Conservation (phyloP, 2,888 invertebrate species). For the Melikaiella ostensackeni region DNA sequence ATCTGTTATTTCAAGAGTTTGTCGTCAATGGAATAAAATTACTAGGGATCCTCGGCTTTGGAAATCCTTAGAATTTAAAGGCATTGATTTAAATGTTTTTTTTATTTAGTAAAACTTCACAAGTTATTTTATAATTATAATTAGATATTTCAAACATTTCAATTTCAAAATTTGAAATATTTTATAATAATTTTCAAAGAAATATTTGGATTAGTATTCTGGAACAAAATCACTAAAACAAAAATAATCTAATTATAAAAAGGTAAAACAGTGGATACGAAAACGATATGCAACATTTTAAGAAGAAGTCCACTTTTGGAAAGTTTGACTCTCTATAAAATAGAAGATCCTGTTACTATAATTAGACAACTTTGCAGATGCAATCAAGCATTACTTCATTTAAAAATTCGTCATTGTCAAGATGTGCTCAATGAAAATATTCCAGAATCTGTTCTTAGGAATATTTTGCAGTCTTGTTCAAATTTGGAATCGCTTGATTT, state of each 20-base stretch:
- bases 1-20: neutral
- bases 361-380: neutral
- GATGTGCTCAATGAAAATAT: neutral
- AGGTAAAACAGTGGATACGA: neutral
- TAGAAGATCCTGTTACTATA: neutral
- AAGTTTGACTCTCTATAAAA: neutral
- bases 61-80: constrained; percentile 1
- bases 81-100: neutral
- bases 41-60: neutral
- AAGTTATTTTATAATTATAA: too few relatives aligned
- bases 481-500: neutral
- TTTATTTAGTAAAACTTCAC: too few relatives aligned
- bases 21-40: neutral
- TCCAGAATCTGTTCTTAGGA: neutral
- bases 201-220: neutral
- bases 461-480: neutral
- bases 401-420: neutral
- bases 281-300: neutral
- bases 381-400: neutral
- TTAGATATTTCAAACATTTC: too few relatives aligned
- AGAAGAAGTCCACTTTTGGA: neutral
- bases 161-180: neutral
- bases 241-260: neutral
- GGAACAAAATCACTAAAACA: neutral
- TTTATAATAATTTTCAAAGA: neutral